A percentile compares a stretch with the other conserved stretches of the same genome.
phyloP scores from a whole-genome alignment of 2,888 invertebrate species.

The Leptarthrus brevirostris region DNA sequence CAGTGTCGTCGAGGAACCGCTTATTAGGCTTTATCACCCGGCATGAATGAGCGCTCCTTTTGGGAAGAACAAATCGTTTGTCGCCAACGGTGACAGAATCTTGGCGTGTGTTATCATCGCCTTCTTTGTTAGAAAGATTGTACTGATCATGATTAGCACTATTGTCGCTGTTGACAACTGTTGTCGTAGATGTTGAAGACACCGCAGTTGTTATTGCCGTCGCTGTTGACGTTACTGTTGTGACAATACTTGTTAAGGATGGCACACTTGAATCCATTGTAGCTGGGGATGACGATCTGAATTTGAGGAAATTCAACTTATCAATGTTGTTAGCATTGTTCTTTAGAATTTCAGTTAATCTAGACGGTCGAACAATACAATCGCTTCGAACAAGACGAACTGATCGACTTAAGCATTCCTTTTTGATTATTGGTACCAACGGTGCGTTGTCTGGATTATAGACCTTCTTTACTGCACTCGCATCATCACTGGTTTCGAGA shows the following conservation, averaged over 20 bases:
- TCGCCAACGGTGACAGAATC: constrained; percentile 60
- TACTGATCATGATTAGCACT: constrained; percentile 59
- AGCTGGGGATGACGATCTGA: constrained; percentile 57
- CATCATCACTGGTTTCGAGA: constrained; percentile 73
- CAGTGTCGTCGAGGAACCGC: constrained; percentile 79
- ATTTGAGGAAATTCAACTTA: constrained; percentile 65
- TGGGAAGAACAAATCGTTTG: constrained; percentile 77
- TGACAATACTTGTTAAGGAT: constrained; percentile 27
- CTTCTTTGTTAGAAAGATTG: background rate
- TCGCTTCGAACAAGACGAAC: constrained; percentile 71
- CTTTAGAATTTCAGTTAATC: constrained; percentile 73
- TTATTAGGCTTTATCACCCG: constrained; percentile 90
- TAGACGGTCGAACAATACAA: constrained; percentile 73
- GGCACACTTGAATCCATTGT: constrained; percentile 46
- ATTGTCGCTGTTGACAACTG: constrained; percentile 6
- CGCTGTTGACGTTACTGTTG: constrained; percentile 27
- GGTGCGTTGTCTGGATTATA: constrained; percentile 73
- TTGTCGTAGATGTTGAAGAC: constrained; percentile 33
- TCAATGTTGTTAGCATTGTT: constrained; percentile 70
- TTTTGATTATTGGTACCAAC: constrained; percentile 74
- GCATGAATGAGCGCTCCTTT: constrained; percentile 85
- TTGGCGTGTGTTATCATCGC: constrained; percentile 59
- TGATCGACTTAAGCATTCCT: constrained; percentile 71
- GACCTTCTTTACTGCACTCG: constrained; percentile 71
- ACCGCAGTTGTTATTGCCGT: constrained; percentile 32